Conservation (phyloP, 2,797 vertebrate species). For the Arrhamphus sclerolepis region DNA sequence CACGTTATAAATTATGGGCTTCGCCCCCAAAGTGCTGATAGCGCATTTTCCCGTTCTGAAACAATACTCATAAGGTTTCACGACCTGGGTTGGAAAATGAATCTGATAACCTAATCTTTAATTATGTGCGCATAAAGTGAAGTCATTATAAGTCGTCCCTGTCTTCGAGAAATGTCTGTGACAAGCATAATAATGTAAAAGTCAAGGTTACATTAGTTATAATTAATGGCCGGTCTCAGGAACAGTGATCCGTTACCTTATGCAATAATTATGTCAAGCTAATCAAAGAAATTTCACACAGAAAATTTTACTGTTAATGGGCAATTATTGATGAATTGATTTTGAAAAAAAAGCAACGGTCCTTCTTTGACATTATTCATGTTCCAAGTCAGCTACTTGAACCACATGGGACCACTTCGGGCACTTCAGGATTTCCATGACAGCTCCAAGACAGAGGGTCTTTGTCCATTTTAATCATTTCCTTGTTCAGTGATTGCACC, state of each 20-base stretch:
- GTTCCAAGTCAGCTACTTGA: conserved; percentile 17
- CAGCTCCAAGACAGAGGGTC: conserved; percentile 36
- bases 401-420: conserved; percentile 1
- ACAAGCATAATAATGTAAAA: conserved; percentile 25
- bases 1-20: conserved; percentile 61
- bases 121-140: conserved; percentile 61
- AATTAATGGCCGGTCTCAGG: conserved; percentile 27
- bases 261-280: not conserved
- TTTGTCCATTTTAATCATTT: conserved; percentile 68
- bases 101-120: conserved; percentile 60
- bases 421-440: conserved; percentile 20
- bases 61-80: conserved; percentile 41
- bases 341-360: not conserved
- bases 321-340: conserved; percentile 5
- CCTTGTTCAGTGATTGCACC: conserved; percentile 43
- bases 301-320: not conserved
- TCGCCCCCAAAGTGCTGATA: conserved; percentile 56
- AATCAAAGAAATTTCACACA: not conserved
- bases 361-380: not conserved
- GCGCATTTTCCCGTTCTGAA: conserved; percentile 20
- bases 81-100: conserved; percentile 50
- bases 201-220: conserved; percentile 41
- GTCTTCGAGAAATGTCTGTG: conserved; percentile 42
- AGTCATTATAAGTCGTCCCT: conserved; percentile 39
- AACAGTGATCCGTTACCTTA: conserved; percentile 11